Evolutionary conservation across 1,140 invertebrate species (phyloP).

Genomic region (Heliothis subflexa): DNA sequence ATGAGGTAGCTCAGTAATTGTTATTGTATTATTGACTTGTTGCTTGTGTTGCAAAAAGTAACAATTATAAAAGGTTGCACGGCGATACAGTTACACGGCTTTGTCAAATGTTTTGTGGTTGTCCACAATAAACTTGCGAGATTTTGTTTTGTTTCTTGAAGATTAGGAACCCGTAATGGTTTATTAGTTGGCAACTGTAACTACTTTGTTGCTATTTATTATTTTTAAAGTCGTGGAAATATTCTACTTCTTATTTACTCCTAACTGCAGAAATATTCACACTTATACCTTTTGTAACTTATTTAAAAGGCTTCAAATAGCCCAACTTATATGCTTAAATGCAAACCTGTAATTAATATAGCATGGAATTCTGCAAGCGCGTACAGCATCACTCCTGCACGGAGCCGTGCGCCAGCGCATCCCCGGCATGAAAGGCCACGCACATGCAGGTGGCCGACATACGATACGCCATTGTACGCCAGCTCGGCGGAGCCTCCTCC

Average conservation of each 20-base stretch:
- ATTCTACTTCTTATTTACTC: too few relatives aligned
- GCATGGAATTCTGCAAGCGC: conserved; percentile 48
- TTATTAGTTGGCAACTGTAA: too few relatives aligned
- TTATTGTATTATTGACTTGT: conserved; percentile 44
- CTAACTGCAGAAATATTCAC: too few relatives aligned
- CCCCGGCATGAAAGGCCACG: conserved; percentile 57
- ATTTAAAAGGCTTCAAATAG: background rate
- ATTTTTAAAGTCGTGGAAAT: background rate
- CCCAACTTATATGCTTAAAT: too few relatives aligned
- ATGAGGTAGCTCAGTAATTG: conserved; percentile 43
- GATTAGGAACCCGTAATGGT: background rate
- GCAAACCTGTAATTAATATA: conserved; percentile 5
- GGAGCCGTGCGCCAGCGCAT: conserved; percentile 48
- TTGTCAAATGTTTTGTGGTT: conserved; percentile 22
- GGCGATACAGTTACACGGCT: conserved; percentile 30
- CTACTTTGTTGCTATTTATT: background rate
- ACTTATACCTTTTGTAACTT: too few relatives aligned
- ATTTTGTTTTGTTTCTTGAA: background rate
- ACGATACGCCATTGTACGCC: conserved; percentile 82
- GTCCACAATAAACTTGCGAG: background rate
- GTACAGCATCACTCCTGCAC: conserved; percentile 54
- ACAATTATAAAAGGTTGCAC: conserved; percentile 38
- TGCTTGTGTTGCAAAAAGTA: conserved; percentile 9
- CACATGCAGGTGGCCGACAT: conserved; percentile 81
- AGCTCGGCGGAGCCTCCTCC: conserved; percentile 71